Conservation (phyloP, 2,888 invertebrate genomes). For the Hirtodrosophila cameraria region DNA sequence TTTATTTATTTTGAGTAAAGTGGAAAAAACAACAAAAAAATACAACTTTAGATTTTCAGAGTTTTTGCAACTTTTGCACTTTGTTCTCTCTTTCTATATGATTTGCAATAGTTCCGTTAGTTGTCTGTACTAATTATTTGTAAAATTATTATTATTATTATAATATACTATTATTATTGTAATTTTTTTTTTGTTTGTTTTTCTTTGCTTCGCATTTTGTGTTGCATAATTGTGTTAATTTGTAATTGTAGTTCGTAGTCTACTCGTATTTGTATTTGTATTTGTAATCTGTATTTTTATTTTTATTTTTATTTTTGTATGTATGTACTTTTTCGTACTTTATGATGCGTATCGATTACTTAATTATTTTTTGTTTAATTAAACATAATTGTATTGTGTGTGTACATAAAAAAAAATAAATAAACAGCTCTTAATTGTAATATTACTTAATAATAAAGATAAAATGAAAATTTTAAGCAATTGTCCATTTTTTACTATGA, state of each 20-base stretch:
- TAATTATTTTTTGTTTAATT: conserved; percentile 58
- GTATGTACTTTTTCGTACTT: conserved; percentile 28
- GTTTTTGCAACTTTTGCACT: conserved; percentile 19
- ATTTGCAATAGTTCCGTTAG: conserved; percentile 52
- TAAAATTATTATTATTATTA: conserved; percentile 43
- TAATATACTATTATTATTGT: conserved; percentile 36
- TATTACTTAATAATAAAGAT: conserved; percentile 47
- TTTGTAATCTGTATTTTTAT: conserved; percentile 27
- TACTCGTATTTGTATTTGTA: conserved; percentile 37
- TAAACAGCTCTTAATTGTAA: conserved; percentile 68
- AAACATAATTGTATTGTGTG: conserved; percentile 71
- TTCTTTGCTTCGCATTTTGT: conserved; percentile 48
- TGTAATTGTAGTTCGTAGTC: conserved; percentile 58
- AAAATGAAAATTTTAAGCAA: conserved; percentile 43
- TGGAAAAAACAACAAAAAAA: conserved; percentile 9
- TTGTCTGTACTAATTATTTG: conserved; percentile 47
- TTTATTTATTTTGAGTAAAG: conserved; percentile 43
- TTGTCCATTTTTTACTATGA: neutral
- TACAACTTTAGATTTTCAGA: conserved; percentile 5
- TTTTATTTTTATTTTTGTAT: conserved; percentile 41
- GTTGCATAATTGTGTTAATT: conserved; percentile 51
- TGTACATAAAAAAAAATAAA: conserved; percentile 64
- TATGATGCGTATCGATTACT: conserved; percentile 38
- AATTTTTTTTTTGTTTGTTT: conserved; percentile 52
- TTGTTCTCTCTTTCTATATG: conserved; percentile 17